phyloP scores from a whole-genome alignment of 2,888 invertebrate genomes.

The Ischnura elegans region DNA sequence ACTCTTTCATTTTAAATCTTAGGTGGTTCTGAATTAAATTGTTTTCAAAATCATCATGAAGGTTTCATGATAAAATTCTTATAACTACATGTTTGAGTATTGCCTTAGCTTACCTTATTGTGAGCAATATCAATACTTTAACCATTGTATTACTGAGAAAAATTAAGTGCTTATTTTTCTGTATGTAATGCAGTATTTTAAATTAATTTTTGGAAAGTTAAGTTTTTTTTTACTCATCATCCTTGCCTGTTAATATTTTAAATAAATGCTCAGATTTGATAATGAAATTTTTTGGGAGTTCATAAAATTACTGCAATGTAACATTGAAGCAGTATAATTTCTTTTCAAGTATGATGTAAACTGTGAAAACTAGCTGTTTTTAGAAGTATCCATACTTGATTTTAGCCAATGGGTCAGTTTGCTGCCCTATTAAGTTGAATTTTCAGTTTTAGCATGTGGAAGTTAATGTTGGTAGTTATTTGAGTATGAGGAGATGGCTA shows the following conservation, averaged over 20 bases:
- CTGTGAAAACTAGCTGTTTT: neutral
- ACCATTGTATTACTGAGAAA: neutral
- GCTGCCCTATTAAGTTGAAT: neutral
- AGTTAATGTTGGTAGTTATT: neutral
- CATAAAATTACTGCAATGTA: neutral
- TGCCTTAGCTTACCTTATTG: too few species aligned
- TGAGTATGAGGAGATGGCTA: neutral
- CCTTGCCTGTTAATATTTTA: too few species aligned
- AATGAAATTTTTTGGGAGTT: neutral
- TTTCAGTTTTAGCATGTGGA: neutral
- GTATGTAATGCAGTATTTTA: neutral
- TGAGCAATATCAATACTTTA: neutral
- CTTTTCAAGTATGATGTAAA: too few species aligned
- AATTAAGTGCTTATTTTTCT: neutral
- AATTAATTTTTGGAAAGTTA: neutral
- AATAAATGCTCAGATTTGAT: neutral
- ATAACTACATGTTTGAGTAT: too few species aligned
- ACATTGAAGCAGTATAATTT: neutral
- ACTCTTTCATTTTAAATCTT: too few species aligned
- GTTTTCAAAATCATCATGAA: too few species aligned
- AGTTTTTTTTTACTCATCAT: too few species aligned
- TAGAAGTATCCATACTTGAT: neutral
- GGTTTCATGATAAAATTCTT: too few species aligned
- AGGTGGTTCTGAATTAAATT: too few species aligned
- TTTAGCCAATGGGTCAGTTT: neutral